Percentiles rank a stretch among this genome's conserved stretches.
phyloP scores from a whole-genome alignment of 2,888 invertebrate species.

The Dolichomitus sp. region DNA sequence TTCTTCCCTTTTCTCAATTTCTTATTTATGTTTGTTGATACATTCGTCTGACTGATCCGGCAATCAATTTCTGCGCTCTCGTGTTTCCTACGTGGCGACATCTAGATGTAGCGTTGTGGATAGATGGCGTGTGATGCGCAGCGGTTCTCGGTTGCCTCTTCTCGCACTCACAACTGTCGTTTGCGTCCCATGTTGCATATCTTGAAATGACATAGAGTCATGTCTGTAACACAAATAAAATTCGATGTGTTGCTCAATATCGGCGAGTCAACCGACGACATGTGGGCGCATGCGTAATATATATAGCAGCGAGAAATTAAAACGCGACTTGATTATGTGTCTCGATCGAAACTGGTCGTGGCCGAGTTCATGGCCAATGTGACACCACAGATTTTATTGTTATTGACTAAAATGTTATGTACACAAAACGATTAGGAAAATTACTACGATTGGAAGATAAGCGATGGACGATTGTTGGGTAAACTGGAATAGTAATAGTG shows the following conservation, averaged over 20 bases:
- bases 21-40: not conserved
- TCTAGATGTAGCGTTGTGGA: slow-evolving; percentile 12
- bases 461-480: not conserved
- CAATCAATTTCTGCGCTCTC: not conserved
- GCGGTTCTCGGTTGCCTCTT: slow-evolving; percentile 23
- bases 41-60: not conserved
- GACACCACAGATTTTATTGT: not conserved
- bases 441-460: not conserved
- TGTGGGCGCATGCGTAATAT: not conserved
- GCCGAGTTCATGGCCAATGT: not conserved
- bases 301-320: slow-evolving; percentile 36
- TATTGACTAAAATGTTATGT: slow-evolving; percentile 1
- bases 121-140: slow-evolving; percentile 38
- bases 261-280: not conserved
- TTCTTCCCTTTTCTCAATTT: not conserved
- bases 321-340: not conserved
- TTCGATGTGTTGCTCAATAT: slow-evolving; percentile 3
- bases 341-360: slow-evolving; percentile 5
- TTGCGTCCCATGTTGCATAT: slow-evolving; percentile 91
- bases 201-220: slow-evolving; percentile 90
- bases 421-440: slow-evolving; percentile 43
- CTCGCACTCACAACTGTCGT: slow-evolving; percentile 81
- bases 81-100: slow-evolving; percentile 3
- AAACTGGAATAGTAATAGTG: not conserved
- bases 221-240: slow-evolving; percentile 87